Conservation (phyloP, 2,797 vertebrate genomes). For the Eptatretus atami region DNA sequence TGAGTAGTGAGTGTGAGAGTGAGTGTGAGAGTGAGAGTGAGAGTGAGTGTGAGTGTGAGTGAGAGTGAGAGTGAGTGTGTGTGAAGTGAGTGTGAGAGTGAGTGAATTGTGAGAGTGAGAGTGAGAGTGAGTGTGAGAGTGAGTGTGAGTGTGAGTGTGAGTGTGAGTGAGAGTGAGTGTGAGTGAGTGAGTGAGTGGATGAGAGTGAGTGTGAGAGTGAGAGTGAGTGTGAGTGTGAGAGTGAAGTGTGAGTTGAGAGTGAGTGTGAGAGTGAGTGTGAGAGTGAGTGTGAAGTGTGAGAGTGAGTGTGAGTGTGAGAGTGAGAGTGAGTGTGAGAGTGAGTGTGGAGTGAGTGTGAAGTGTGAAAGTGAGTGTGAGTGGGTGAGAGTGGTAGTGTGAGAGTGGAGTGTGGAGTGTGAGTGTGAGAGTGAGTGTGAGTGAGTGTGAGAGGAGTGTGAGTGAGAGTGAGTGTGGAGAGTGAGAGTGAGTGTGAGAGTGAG, state of each 20-base stretch:
- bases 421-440: neutral
- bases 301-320: neutral
- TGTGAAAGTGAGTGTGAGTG: neutral
- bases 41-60: neutral
- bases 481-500: too few relatives aligned
- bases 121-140: neutral
- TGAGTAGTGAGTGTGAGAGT: neutral
- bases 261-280: neutral
- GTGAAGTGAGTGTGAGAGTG: too few relatives aligned
- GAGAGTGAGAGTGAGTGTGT: neutral
- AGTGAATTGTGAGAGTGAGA: constrained; percentile 1
- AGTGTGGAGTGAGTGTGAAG: neutral
- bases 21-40: neutral
- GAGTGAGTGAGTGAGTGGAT: too few relatives aligned
- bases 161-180: neutral
- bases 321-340: neutral
- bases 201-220: too few relatives aligned
- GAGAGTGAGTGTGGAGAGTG: too few relatives aligned
- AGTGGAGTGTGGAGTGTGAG: neutral
- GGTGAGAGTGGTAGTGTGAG: neutral
- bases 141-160: neutral
- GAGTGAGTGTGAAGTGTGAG: neutral
- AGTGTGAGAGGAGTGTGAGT: neutral
- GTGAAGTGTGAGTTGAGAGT: neutral
- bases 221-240: neutral